Conservation (phyloP, 2,797 vertebrate species). For the Karalla daura region DNA sequence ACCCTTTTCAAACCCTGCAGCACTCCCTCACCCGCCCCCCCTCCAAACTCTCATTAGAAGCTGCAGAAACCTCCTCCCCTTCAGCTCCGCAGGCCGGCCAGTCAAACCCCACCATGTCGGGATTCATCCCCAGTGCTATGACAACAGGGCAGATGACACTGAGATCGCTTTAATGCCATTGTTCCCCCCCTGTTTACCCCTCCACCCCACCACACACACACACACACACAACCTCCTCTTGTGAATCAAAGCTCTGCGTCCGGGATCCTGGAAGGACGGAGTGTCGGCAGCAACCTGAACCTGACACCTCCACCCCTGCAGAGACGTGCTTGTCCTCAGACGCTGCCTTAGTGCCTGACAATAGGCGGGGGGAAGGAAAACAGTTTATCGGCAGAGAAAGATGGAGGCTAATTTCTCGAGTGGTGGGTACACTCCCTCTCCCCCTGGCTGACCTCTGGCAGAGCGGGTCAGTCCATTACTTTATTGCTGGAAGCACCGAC, state of each 20-base stretch:
- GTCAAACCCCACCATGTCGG: slow-evolving; percentile 46
- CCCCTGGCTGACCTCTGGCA: slow-evolving; percentile 29
- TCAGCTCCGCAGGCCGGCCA: slow-evolving; percentile 18
- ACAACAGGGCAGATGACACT: slow-evolving; percentile 68
- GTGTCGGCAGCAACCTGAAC: slow-evolving; percentile 53
- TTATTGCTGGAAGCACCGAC: slow-evolving; percentile 45
- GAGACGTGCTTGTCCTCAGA: slow-evolving; percentile 11
- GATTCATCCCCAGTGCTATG: slow-evolving; percentile 65
- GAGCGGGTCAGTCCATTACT: slow-evolving; percentile 51
- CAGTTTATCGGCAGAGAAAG: slow-evolving; percentile 16
- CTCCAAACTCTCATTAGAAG: slow-evolving; percentile 43
- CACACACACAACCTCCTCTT: too few species aligned
- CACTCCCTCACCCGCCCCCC: background rate
- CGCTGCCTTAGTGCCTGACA: slow-evolving; percentile 32
- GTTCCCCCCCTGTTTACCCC: too few species aligned
- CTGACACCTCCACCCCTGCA: slow-evolving; percentile 51
- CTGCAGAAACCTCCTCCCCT: slow-evolving; percentile 39
- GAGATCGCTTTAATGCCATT: slow-evolving; percentile 70
- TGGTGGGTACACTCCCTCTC: slow-evolving; percentile 1
- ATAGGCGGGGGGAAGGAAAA: slow-evolving; percentile 19
- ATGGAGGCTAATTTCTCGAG: slow-evolving; percentile 28
- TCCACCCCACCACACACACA: too few species aligned
- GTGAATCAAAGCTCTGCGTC: slow-evolving; percentile 41
- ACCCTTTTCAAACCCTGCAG: slow-evolving; percentile 54
- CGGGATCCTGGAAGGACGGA: slow-evolving; percentile 56